Conservation (phyloP, 1,140 invertebrate species). For the Zaprionus ornatus region DNA sequence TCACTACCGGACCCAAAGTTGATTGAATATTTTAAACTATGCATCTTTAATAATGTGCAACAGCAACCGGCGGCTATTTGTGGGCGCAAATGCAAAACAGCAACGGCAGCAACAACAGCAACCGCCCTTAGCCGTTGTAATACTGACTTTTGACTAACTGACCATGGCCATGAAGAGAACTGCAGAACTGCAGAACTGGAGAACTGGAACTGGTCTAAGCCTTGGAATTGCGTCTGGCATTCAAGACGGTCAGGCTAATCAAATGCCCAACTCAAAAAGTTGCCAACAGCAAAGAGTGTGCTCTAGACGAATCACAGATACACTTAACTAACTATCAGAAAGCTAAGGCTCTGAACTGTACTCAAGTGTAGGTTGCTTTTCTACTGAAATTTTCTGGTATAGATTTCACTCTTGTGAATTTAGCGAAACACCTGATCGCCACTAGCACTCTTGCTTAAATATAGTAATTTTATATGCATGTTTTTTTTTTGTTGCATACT, state of each 20-base stretch:
- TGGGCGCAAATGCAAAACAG: constrained; percentile 68
- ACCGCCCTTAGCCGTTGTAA: constrained; percentile 33
- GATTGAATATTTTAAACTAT: constrained; percentile 81
- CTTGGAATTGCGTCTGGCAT: constrained; percentile 23
- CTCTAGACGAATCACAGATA: background rate
- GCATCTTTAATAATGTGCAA: constrained; percentile 79
- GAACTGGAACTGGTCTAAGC: constrained; percentile 32
- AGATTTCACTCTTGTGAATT: too few relatives aligned
- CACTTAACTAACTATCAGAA: too few relatives aligned
- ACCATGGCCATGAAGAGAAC: constrained; percentile 11
- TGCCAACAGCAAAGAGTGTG: background rate
- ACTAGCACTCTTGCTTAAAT: too few relatives aligned
- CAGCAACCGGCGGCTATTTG: constrained; percentile 64
- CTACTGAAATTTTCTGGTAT: too few relatives aligned
- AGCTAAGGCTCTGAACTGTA: too few relatives aligned
- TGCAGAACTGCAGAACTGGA: background rate
- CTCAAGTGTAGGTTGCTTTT: too few relatives aligned
- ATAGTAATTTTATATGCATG: too few relatives aligned
- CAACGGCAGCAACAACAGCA: constrained; percentile 13
- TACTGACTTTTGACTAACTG: constrained; percentile 62
- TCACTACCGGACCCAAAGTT: constrained; percentile 57
- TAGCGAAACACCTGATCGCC: too few relatives aligned
- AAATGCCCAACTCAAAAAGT: constrained; percentile 35
- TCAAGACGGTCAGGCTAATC: constrained; percentile 60
- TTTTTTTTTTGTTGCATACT: too few relatives aligned